Conservation (phyloP, 1,140 invertebrate genomes). For the Linepithema humile region DNA sequence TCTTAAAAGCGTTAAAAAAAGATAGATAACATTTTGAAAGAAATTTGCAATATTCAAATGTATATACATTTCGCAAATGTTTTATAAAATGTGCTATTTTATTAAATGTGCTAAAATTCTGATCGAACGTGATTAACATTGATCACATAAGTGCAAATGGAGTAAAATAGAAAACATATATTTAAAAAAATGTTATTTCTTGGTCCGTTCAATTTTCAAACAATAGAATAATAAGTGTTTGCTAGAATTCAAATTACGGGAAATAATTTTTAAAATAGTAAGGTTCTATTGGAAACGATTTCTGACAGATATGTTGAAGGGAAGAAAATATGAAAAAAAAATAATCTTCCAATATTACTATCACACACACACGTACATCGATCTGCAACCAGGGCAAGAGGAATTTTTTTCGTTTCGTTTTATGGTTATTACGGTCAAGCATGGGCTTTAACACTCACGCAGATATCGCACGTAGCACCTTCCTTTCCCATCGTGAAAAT, state of each 20-base stretch:
- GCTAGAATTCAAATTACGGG: background rate
- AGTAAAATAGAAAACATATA: no score
- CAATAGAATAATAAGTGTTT: background rate
- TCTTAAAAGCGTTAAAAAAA: background rate
- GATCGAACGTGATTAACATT: background rate
- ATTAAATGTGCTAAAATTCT: no score
- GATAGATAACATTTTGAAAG: background rate
- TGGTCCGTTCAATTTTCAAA: background rate
- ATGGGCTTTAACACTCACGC: conserved; percentile 15
- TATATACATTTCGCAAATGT: background rate
- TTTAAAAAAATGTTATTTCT: background rate
- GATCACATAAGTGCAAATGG: no score
- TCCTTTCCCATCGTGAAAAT: background rate
- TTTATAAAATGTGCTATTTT: background rate
- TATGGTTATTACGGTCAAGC: conserved; percentile 21
- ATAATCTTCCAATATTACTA: background rate
- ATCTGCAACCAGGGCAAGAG: background rate
- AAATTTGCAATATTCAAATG: background rate
- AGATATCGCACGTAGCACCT: background rate
- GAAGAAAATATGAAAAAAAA: background rate
- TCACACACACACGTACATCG: no score
- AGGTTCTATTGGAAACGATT: background rate
- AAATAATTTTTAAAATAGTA: background rate
- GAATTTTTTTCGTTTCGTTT: background rate
- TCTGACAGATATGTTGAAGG: background rate